These are phyloP conservation scores for Malurus splendens DNA, from an alignment of 2,797 vertebrate genomes.

Conservation along the genomic window DNA sequence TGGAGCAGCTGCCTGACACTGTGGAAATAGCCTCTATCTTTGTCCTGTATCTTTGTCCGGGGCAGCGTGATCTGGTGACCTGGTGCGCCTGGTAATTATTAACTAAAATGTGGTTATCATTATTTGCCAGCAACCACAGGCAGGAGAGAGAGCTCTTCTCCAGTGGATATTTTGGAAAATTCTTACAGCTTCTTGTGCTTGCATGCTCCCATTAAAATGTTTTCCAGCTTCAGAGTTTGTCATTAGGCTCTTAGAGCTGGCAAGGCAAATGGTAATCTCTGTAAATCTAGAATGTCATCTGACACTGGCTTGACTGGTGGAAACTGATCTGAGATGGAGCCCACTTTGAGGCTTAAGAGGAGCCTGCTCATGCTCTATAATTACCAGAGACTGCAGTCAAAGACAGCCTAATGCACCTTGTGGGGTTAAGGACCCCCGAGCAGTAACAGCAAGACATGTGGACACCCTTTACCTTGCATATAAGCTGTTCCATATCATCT, in stretches of 20 bases:
- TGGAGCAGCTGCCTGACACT: slow-evolving; percentile 27
- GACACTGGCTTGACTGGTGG: not conserved
- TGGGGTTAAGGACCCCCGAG: not conserved
- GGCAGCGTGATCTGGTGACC: not conserved
- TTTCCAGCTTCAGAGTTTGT: not conserved
- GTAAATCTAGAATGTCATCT: not conserved
- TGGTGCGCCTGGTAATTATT: not conserved
- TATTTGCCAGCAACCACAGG: not conserved
- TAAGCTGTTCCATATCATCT: not conserved
- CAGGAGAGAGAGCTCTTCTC: not conserved
- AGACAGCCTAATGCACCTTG: not conserved
- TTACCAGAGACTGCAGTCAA: not conserved
- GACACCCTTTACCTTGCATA: not conserved
- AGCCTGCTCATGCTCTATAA: not conserved
- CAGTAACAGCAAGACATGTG: rapidly evolving
- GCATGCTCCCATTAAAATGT: not conserved
- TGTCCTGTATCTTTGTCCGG: not conserved
- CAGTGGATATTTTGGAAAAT: not conserved
- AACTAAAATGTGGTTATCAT: not conserved
- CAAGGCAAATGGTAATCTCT: not conserved
- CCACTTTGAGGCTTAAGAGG: not conserved
- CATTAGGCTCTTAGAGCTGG: not conserved
- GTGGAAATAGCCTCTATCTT: not conserved
- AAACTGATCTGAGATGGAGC: not conserved
- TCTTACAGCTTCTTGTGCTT: not conserved